These are phyloP conservation scores for Stegana nigrithorax DNA, from an alignment of 2,888 invertebrate genomes.

Conservation along the genomic window DNA sequence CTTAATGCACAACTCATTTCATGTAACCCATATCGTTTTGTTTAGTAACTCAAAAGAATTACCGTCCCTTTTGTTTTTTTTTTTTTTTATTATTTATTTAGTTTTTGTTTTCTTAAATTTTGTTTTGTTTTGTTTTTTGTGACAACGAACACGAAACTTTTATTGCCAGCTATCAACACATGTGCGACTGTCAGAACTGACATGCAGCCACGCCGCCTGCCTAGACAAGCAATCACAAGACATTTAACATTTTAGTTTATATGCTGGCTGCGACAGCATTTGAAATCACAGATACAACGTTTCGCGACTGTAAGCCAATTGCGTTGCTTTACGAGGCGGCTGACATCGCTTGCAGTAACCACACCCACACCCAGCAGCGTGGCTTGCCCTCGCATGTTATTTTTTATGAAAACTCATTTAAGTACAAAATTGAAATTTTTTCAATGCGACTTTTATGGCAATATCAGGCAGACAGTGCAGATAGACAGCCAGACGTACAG, in stretches of 20 bases:
- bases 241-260: slow-evolving; percentile 47
- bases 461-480: too few species aligned
- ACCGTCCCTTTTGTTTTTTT: not conserved
- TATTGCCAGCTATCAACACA: not conserved
- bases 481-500: not conserved
- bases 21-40: too few species aligned
- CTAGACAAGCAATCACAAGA: slow-evolving; percentile 14
- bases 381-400: slow-evolving; percentile 2
- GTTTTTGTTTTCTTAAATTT: too few species aligned
- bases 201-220: not conserved
- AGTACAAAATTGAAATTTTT: slow-evolving; percentile 41
- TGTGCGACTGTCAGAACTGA: not conserved
- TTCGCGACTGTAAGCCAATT: not conserved
- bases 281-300: not conserved
- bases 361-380: not conserved
- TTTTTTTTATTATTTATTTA: too few species aligned
- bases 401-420: slow-evolving; percentile 37
- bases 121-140: too few species aligned
- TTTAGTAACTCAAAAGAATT: not conserved
- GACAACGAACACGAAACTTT: too few species aligned
- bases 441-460: slow-evolving; percentile 16
- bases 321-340: not conserved
- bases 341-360: too few species aligned
- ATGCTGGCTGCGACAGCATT: slow-evolving; percentile 25
- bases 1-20: too few species aligned